Percentiles rank a stretch among this genome's conserved stretches.
phyloP scores from a whole-genome alignment of 1,140 invertebrate genomes.

The Phenacoccus solenopsis region DNA sequence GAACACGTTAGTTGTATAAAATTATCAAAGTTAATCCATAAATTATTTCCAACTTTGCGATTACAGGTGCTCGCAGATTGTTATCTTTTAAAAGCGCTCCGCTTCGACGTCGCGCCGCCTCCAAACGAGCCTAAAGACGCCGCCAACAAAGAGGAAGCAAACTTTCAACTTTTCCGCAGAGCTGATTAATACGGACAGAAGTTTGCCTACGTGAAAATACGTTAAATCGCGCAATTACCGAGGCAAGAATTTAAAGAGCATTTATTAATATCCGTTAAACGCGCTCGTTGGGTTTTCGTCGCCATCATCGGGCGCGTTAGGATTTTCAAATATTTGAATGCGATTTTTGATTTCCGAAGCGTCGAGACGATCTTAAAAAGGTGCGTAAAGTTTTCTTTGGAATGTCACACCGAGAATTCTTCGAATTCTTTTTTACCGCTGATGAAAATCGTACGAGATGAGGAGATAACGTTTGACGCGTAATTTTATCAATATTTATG shows the following conservation, averaged over 20 bases:
- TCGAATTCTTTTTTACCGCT: not conserved
- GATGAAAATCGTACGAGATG: no score
- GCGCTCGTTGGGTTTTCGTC: not conserved
- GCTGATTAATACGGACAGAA: not conserved
- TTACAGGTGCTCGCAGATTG: constrained; percentile 1
- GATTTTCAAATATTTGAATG: not conserved
- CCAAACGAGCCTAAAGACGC: not conserved
- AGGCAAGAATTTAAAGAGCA: not conserved
- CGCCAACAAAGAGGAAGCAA: not conserved
- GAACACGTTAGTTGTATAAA: not conserved
- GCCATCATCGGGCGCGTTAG: not conserved
- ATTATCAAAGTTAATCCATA: not conserved
- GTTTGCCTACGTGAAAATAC: constrained; percentile 1
- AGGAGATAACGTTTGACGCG: no score
- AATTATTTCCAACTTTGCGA: not conserved
- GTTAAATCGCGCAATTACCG: not conserved
- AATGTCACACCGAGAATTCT: not conserved
- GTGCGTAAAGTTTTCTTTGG: not conserved
- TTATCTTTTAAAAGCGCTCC: not conserved
- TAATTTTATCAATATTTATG: no score
- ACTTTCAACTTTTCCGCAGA: not conserved
- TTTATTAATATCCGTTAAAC: not conserved
- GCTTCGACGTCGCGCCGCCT: not conserved
- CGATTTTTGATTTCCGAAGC: not conserved
- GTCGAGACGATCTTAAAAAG: not conserved